Evolutionary conservation across 2,113 vertebrate genomes (phyloP), one percentile per base, ranked within the genome.

Genomic region (Zapornia atra): DNA sequence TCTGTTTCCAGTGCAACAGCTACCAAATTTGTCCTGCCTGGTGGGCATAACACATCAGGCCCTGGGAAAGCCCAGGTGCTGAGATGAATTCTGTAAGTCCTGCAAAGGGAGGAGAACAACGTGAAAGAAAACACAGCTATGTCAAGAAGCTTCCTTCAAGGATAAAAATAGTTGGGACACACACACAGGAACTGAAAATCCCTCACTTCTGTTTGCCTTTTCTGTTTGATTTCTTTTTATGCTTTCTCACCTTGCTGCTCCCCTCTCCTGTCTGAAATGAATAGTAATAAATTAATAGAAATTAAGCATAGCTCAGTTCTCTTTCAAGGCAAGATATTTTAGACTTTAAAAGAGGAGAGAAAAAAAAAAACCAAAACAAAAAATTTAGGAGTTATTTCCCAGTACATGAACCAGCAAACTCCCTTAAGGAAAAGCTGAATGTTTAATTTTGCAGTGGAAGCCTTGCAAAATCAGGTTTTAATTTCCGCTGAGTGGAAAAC

Each of bases 381-480:
- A 65, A 65, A 72, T 7, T 26, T 33, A 56, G 51, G 69, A 87
- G 20, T n/a, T 56, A 70, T 78, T 91, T 75, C 69, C 40, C 59
- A 50, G 24, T 26, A 29, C 51, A 76, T 42, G 79, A 68, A 71
- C 1, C n/a, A 38, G 25, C 15, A 53, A 72, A 80, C 17, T 86
- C 60, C 42, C 69, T 68, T 25, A 24, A 86, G 78, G 89, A 91
- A 94, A 88, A 94, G 10, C 1, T 12, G 44, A 69, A 56, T 53
- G 20, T 92, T 95, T 82, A 29, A 78, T 89, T 75, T 89, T 56
- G 69, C 54, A 5, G 4, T 25, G 69, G 86, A 87, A 89, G 89
- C 57, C 72, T 93, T 82, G 59, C 16, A 87, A 88, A 95, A 82
- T 61, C 70, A 82, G 78, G 81, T 93, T 96, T 93, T 92, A 33